These are phyloP conservation scores for Colossoma macropomum DNA, from an alignment of 2,113 vertebrate species.

Conservation along the genomic window DNA sequence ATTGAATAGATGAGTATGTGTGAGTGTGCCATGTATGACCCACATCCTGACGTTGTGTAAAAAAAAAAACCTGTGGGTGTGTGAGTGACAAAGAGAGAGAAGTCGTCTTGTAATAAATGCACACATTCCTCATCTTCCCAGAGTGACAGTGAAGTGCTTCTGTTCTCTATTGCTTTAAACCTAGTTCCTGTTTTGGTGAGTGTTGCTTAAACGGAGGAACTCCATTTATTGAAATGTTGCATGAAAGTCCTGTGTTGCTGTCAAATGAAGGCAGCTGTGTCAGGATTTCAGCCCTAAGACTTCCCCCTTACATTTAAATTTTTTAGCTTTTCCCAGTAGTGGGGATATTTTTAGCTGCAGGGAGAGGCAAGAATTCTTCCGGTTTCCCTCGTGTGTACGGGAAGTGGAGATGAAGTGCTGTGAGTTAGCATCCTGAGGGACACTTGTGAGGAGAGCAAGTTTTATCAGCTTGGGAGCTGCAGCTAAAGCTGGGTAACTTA, in stretches of 20 bases:
- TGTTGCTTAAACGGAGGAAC: slow-evolving; percentile 39
- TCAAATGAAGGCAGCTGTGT: slow-evolving; percentile 31
- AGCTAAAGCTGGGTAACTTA: neutral
- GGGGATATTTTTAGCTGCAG: slow-evolving; percentile 62
- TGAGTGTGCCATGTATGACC: too few species aligned
- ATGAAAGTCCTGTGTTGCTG: slow-evolving; percentile 39
- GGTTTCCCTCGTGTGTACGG: slow-evolving; percentile 74
- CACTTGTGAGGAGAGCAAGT: neutral
- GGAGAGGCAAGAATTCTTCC: slow-evolving; percentile 58
- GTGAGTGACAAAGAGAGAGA: too few species aligned
- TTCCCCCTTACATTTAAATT: slow-evolving; percentile 60
- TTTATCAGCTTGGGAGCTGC: neutral
- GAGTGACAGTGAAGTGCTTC: neutral
- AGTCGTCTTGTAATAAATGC: neutral
- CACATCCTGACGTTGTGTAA: too few species aligned
- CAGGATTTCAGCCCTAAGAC: slow-evolving; percentile 35
- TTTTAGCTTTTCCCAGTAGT: slow-evolving; percentile 59
- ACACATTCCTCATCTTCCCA: neutral
- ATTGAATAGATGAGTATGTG: too few species aligned
- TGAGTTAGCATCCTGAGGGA: slow-evolving; percentile 17
- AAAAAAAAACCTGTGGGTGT: too few species aligned
- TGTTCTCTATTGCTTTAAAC: slow-evolving; percentile 17
- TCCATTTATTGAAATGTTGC: slow-evolving; percentile 3
- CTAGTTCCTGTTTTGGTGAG: slow-evolving; percentile 29
- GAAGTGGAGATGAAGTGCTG: slow-evolving; percentile 63